Percentiles rank a stretch among this genome's conserved stretches.
phyloP scores from a whole-genome alignment of 1,140 invertebrate genomes.

The Leptinotarsa texana region DNA sequence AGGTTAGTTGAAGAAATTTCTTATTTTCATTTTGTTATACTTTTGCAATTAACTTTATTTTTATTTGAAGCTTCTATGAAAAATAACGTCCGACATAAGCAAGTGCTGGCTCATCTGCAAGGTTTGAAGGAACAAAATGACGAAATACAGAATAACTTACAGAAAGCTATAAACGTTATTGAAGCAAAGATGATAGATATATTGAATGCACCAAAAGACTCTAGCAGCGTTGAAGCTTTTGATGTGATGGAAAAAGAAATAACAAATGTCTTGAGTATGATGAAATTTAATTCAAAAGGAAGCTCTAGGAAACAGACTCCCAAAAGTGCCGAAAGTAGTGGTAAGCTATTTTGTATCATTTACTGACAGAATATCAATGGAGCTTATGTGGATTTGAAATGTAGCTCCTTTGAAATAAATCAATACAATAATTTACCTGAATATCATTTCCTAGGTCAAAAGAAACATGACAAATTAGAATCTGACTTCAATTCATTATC shows the following conservation, averaged over 20 bases:
- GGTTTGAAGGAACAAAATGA: constrained; percentile 38
- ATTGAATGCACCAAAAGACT: constrained; percentile 28
- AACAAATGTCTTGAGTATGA: constrained; percentile 39
- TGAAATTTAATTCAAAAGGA: constrained; percentile 28
- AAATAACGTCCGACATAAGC: constrained; percentile 22
- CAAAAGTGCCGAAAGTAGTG: neutral
- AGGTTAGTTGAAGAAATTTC: neutral
- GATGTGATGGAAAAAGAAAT: constrained; percentile 49
- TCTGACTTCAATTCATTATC: constrained; percentile 29
- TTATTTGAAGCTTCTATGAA: neutral
- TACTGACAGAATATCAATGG: no score
- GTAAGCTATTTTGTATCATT: neutral
- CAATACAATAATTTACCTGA: no score
- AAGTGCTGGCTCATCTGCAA: constrained; percentile 36
- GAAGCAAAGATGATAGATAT: constrained; percentile 49
- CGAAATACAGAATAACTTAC: constrained; percentile 42
- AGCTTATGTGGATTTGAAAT: no score
- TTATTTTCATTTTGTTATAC: neutral
- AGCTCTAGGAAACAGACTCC: constrained; percentile 2
- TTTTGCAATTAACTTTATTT: neutral
- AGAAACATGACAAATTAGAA: constrained; percentile 22
- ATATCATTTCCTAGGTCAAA: no score
- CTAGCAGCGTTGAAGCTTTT: constrained; percentile 41
- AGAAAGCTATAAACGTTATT: constrained; percentile 47
- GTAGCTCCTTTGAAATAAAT: no score